phyloP scores from a whole-genome alignment of 1,140 invertebrate species.

The Colletes latitarsis region DNA sequence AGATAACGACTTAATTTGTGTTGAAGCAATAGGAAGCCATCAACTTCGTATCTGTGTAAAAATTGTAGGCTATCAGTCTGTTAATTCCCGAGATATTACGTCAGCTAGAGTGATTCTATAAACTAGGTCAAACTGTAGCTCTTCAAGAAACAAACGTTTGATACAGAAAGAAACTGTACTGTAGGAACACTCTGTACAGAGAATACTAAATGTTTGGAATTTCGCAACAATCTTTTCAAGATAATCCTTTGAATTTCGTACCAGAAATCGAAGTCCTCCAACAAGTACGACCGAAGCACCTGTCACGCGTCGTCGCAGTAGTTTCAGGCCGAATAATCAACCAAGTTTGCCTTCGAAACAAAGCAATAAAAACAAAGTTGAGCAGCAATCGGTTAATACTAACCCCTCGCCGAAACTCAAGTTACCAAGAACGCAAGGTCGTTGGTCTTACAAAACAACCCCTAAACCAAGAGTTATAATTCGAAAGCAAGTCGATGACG shows the following conservation, averaged over 20 bases:
- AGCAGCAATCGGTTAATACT: conserved; percentile 45
- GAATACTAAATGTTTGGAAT: not conserved
- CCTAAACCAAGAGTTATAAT: conserved; percentile 92
- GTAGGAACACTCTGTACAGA: no score
- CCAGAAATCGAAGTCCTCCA: conserved; percentile 71
- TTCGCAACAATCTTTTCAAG: no score
- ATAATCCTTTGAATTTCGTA: no score
- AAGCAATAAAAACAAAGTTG: conserved; percentile 61
- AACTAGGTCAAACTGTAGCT: no score
- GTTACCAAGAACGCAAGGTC: conserved; percentile 87
- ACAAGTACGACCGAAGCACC: conserved; percentile 75
- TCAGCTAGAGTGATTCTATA: no score
- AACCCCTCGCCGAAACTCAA: conserved; percentile 84
- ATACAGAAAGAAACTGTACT: no score
- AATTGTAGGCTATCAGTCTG: no score
- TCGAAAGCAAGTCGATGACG: conserved; percentile 85
- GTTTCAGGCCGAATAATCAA: conserved; percentile 74
- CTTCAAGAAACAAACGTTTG: no score
- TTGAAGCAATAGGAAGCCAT: no score
- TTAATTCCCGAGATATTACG: no score
- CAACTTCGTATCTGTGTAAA: no score
- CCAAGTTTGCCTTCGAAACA: conserved; percentile 60
- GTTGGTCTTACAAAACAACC: conserved; percentile 94
- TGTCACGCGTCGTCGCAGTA: conserved; percentile 71
- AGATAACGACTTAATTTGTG: no score